These are phyloP conservation scores for Entosphenus tridentatus DNA, from an alignment of 2,113 vertebrate genomes.

Conservation along the genomic window DNA sequence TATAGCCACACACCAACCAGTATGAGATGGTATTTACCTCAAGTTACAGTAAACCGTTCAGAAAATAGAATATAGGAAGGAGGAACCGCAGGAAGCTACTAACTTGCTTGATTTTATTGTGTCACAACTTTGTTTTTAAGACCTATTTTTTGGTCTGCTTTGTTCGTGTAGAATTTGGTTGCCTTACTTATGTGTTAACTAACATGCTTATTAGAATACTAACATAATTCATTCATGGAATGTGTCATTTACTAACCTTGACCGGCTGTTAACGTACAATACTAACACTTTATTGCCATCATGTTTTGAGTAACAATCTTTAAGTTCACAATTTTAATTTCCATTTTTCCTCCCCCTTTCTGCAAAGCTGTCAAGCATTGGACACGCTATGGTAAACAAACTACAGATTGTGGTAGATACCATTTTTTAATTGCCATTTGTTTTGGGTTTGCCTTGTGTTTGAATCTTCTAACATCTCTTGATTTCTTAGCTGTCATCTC, in stretches of 20 bases:
- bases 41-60: too few relatives aligned
- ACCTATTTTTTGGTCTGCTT: constrained; percentile 16
- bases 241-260: constrained; percentile 82
- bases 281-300: constrained; percentile 52
- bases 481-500: not conserved
- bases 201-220: constrained; percentile 38
- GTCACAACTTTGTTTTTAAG: constrained; percentile 13
- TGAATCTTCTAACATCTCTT: constrained; percentile 9
- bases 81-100: too few relatives aligned
- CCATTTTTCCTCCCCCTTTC: constrained; percentile 93
- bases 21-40: too few relatives aligned
- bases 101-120: too few relatives aligned
- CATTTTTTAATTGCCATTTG: constrained; percentile 98
- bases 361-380: constrained; percentile 99
- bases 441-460: constrained; percentile 99
- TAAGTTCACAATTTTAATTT: constrained; percentile 99
- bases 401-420: constrained; percentile 99
- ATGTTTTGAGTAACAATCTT: constrained; percentile 85
- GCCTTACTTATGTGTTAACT: constrained; percentile 13
- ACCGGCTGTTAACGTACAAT: constrained; percentile 49
- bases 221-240: constrained; percentile 83
- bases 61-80: too few relatives aligned
- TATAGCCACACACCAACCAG: too few relatives aligned
- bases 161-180: constrained; percentile 12
- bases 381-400: constrained; percentile 99